Evolutionary conservation across 2,888 invertebrate genomes (phyloP).

Genomic region (Plagodis pulveraria): DNA sequence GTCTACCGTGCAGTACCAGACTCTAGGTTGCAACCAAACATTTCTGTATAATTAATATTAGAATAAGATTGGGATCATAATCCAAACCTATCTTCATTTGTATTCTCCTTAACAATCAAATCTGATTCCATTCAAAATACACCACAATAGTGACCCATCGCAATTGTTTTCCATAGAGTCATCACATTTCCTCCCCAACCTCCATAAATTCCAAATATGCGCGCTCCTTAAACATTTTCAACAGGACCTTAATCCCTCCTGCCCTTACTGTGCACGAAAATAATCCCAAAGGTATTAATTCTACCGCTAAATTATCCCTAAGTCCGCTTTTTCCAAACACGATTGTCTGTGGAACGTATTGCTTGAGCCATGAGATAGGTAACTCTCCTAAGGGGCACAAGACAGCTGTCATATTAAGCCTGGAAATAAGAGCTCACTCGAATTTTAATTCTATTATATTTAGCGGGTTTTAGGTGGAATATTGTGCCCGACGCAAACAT

Average conservation of each 20-base stretch:
- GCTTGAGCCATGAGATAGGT: slow-evolving; percentile 24
- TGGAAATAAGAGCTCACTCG: slow-evolving; percentile 21
- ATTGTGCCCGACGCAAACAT: neutral
- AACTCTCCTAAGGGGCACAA: slow-evolving; percentile 13
- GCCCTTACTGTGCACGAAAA: slow-evolving; percentile 43
- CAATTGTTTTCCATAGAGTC: neutral
- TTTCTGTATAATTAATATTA: no score
- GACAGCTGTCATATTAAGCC: slow-evolving; percentile 30
- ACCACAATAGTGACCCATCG: no score
- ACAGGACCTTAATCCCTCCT: slow-evolving; percentile 27
- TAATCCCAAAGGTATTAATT: slow-evolving; percentile 59
- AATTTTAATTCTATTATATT: slow-evolving; percentile 23
- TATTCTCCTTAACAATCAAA: no score
- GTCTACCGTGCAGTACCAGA: no score
- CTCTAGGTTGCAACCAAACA: no score
- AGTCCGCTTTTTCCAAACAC: slow-evolving; percentile 43
- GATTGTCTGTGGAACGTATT: slow-evolving; percentile 32
- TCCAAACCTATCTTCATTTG: no score
- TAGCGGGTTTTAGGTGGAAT: slow-evolving; percentile 6
- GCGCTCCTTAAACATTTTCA: slow-evolving; percentile 26
- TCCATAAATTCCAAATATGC: slow-evolving; percentile 17
- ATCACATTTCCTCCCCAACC: slow-evolving; percentile 1
- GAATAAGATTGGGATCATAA: no score
- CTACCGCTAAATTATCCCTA: slow-evolving; percentile 54
- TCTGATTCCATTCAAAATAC: neutral